These are phyloP conservation scores for Platycnemis pennipes DNA, from an alignment of 2,888 invertebrate genomes.

Conservation along the genomic window DNA sequence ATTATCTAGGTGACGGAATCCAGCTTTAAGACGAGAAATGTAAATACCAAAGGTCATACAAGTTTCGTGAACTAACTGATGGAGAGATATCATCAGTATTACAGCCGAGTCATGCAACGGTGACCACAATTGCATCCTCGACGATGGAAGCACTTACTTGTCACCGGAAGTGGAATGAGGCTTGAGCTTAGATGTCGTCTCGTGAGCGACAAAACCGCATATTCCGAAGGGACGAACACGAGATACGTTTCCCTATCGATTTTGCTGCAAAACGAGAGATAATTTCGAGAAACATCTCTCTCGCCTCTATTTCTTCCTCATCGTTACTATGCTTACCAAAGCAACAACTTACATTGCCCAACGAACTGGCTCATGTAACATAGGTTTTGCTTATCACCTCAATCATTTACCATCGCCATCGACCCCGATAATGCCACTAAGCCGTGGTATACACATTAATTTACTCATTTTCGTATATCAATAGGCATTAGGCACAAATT, in stretches of 20 bases:
- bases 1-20: too few relatives aligned
- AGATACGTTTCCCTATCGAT: slow-evolving; percentile 42
- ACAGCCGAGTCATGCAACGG: not conserved
- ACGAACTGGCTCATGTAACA: not conserved
- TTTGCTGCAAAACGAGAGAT: not conserved
- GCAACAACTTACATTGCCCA: not conserved
- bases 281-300: slow-evolving; percentile 26
- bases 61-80: not conserved
- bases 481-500: too few relatives aligned
- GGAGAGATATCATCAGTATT: not conserved
- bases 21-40: not conserved
- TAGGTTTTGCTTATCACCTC: not conserved
- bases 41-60: not conserved
- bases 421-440: too few relatives aligned
- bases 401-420: not conserved
- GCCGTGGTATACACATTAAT: too few relatives aligned
- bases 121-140: not conserved
- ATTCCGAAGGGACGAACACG: not conserved
- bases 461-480: too few relatives aligned
- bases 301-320: not conserved
- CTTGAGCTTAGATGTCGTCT: not conserved
- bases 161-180: not conserved
- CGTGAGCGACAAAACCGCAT: not conserved
- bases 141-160: not conserved
- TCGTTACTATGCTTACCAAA: not conserved